phyloP scores from a whole-genome alignment of 2,113 vertebrate genomes.

The Sylvietta virens region DNA sequence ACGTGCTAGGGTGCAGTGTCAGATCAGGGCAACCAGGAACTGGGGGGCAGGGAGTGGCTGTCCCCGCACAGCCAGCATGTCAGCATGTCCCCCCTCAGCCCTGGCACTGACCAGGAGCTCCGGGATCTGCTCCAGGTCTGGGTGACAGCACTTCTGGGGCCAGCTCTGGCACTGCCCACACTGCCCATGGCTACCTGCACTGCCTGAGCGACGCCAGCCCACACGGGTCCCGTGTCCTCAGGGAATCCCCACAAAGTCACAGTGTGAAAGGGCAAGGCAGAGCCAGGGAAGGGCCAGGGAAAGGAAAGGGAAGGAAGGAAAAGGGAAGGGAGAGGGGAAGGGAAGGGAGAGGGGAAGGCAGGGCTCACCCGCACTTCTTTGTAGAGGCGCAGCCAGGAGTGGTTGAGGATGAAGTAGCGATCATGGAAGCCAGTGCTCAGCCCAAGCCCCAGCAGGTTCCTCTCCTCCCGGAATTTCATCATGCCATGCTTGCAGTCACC shows the following conservation, averaged over 20 bases:
- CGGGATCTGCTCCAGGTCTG: rapidly evolving
- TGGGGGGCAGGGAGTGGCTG: neutral
- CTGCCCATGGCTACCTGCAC: neutral
- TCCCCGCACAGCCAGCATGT: neutral
- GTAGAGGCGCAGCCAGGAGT: slow-evolving; percentile 84
- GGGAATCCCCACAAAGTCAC: neutral
- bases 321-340: too few relatives aligned
- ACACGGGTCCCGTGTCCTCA: rapidly evolving
- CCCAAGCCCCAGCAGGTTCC: slow-evolving; percentile 83
- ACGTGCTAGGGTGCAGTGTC: neutral
- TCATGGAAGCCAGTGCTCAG: slow-evolving; percentile 85
- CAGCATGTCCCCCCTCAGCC: neutral
- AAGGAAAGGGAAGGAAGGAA: too few relatives aligned
- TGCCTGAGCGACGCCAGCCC: neutral
- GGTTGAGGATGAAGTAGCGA: slow-evolving; percentile 91
- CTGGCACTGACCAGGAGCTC: neutral
- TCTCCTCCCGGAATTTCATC: slow-evolving; percentile 91
- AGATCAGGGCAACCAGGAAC: neutral
- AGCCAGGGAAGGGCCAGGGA: too few relatives aligned
- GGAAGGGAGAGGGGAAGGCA: neutral
- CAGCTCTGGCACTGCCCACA: neutral
- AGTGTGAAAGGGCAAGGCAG: neutral
- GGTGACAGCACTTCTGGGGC: neutral
- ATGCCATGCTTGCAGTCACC: slow-evolving; percentile 87
- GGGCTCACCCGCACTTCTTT: slow-evolving; percentile 88